Percentiles rank a stretch among this genome's conserved stretches.
Evolutionary conservation across 2,797 vertebrate species (phyloP).

Genomic region (Micropoecilia bifurca): DNA sequence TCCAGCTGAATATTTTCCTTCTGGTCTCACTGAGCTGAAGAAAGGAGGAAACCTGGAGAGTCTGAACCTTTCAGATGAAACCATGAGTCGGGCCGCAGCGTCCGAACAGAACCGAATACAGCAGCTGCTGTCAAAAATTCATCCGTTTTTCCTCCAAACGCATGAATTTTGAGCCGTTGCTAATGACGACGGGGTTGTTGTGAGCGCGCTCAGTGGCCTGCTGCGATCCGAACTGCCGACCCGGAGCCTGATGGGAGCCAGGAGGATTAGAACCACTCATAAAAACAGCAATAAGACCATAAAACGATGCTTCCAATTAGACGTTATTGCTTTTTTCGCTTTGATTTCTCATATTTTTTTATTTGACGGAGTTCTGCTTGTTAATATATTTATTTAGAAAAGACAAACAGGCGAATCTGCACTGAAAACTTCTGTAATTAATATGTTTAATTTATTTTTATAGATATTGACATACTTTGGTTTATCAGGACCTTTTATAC

Average conservation of each 20-base stretch:
- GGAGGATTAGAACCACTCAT: slow-evolving; percentile 48
- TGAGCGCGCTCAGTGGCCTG: slow-evolving; percentile 27
- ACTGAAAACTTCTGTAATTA: background rate
- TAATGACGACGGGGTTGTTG: slow-evolving; percentile 52
- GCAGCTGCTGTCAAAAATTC: slow-evolving; percentile 54
- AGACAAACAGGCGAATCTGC: background rate
- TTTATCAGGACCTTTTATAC: background rate
- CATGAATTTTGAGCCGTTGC: slow-evolving; percentile 71
- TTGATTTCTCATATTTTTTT: background rate
- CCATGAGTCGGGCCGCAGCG: too few species aligned
- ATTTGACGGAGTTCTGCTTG: background rate
- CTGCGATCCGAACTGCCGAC: slow-evolving; percentile 66
- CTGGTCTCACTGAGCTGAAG: background rate
- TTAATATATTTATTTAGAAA: too few species aligned
- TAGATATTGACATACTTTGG: background rate
- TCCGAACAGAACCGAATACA: too few species aligned
- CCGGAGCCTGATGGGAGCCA: slow-evolving; percentile 66
- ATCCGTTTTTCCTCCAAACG: slow-evolving; percentile 68
- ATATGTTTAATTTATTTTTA: background rate
- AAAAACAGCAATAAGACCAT: background rate
- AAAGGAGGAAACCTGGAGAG: background rate
- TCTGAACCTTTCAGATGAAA: background rate
- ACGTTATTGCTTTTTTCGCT: background rate
- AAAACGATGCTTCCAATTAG: background rate
- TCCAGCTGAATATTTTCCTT: background rate